Evolutionary conservation across 2,888 invertebrate genomes (phyloP).

Genomic region (Heteromurus nitidus): DNA sequence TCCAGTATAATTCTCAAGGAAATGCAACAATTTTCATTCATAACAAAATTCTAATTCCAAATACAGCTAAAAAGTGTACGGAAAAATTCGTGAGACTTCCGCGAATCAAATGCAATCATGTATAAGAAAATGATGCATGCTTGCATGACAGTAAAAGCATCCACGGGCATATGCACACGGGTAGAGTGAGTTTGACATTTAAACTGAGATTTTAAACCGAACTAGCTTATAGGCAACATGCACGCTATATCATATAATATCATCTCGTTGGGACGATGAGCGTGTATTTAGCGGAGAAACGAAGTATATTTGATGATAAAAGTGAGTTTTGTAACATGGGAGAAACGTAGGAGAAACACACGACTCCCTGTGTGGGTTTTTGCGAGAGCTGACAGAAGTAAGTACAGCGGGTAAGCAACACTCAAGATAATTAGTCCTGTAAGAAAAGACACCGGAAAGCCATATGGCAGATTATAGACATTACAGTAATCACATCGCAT

Average conservation of each 20-base stretch:
- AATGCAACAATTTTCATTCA: slow-evolving; percentile 41
- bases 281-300: no score
- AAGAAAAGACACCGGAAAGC: slow-evolving; percentile 53
- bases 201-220: no score
- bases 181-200: no score
- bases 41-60: not conserved
- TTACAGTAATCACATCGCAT: slow-evolving; percentile 57
- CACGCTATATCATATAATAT: no score
- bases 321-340: no score
- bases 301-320: no score
- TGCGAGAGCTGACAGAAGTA: slow-evolving; percentile 22
- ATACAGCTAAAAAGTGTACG: not conserved
- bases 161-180: no score
- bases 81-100: slow-evolving; percentile 48
- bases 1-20: slow-evolving; percentile 46
- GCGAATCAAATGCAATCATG: slow-evolving; percentile 50
- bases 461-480: slow-evolving; percentile 50
- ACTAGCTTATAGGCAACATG: no score
- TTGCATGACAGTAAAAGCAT: slow-evolving; percentile 31
- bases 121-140: not conserved
- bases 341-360: no score
- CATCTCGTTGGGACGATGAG: no score
- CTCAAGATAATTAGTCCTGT: slow-evolving; percentile 49
- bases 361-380: slow-evolving; percentile 41
- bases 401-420: slow-evolving; percentile 30